Percentiles rank a stretch among this genome's conserved stretches.
These are phyloP conservation scores for Thyatira batis DNA, from an alignment of 2,888 invertebrate genomes.

Conservation along the genomic window DNA sequence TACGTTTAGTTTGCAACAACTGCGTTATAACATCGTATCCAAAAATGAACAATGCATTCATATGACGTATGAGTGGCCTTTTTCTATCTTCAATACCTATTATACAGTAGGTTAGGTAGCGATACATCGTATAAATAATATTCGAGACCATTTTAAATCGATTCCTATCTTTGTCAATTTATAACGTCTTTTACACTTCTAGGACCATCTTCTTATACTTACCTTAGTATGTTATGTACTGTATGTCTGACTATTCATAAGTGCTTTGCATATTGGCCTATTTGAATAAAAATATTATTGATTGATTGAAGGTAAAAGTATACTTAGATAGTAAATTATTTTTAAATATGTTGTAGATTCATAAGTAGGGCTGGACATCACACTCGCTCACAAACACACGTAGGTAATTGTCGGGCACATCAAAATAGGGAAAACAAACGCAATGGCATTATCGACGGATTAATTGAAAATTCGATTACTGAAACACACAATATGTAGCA, in stretches of 20 bases:
- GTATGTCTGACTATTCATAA: too few relatives aligned
- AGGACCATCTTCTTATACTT: too few relatives aligned
- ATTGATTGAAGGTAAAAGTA: too few relatives aligned
- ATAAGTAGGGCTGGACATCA: neutral
- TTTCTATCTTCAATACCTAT: neutral
- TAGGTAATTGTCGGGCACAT: constrained; percentile 14
- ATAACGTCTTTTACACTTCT: too few relatives aligned
- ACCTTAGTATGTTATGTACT: too few relatives aligned
- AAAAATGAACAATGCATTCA: neutral
- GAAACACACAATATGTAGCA: constrained; percentile 25
- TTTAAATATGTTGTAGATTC: too few relatives aligned
- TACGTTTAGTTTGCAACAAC: constrained; percentile 18
- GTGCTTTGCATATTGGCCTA: too few relatives aligned
- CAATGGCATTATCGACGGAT: constrained; percentile 30
- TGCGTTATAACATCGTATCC: neutral
- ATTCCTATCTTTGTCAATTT: too few relatives aligned
- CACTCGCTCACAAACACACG: neutral
- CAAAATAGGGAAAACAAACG: constrained; percentile 18
- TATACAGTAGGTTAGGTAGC: neutral
- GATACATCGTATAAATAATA: too few relatives aligned
- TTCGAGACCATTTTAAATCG: too few relatives aligned
- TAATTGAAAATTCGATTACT: constrained; percentile 46
- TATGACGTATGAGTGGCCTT: neutral
- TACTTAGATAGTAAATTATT: too few relatives aligned
- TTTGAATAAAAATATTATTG: too few relatives aligned